Percentiles rank a stretch among this genome's conserved stretches.
phyloP scores from a whole-genome alignment of 1,140 invertebrate genomes.

The Heliconius congener region DNA sequence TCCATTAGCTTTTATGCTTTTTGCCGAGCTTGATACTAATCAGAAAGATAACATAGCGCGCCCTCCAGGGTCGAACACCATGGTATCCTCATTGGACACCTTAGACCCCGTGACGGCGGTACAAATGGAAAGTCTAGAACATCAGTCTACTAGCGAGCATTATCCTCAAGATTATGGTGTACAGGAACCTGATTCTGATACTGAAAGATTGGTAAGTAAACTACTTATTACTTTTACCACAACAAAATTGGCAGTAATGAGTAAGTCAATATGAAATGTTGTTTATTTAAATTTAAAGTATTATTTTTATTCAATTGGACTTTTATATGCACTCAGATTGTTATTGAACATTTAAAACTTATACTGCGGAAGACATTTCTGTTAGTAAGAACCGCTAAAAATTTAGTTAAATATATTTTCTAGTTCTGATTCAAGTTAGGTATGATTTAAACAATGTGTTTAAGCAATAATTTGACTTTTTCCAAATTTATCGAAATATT shows the following conservation, averaged over 20 bases:
- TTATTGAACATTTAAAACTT: no score
- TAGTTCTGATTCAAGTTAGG: no score
- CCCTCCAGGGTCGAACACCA: constrained; percentile 86
- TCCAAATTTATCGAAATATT: constrained; percentile 12
- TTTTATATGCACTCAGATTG: no score
- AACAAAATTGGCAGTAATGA: neutral
- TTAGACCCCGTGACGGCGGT: constrained; percentile 82
- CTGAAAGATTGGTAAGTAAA: constrained; percentile 68
- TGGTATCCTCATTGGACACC: constrained; percentile 87
- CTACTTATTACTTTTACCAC: neutral
- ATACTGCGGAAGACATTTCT: no score
- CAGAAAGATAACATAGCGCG: constrained; percentile 77
- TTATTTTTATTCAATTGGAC: no score
- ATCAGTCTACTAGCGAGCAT: constrained; percentile 76
- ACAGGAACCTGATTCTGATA: constrained; percentile 76
- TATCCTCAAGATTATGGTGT: constrained; percentile 74
- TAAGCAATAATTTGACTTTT: neutral
- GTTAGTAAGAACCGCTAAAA: no score
- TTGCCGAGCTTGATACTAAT: constrained; percentile 77
- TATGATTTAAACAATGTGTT: neutral
- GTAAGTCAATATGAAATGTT: neutral
- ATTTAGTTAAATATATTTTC: no score
- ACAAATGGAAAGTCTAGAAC: constrained; percentile 75
- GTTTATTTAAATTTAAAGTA: neutral
- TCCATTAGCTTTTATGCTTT: constrained; percentile 41